Conservation (phyloP, 2,113 vertebrate species). For the Bos taurus region DNA sequence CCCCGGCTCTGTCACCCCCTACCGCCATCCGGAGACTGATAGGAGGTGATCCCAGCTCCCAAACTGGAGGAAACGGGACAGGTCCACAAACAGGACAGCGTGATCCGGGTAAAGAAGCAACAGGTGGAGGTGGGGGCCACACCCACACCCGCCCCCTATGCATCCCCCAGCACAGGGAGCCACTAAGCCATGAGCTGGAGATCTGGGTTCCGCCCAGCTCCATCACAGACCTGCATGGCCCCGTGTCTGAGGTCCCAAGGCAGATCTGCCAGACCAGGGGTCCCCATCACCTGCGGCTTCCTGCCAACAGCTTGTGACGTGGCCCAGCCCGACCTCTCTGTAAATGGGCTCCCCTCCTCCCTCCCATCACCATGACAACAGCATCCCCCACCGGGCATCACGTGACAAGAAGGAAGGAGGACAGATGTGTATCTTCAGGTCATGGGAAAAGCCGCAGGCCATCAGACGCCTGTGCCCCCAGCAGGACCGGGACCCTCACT, state of each 20-base stretch:
- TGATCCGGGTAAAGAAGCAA: not conserved
- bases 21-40: not conserved
- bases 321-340: not conserved
- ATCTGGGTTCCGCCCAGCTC: too few species aligned
- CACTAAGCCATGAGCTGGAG: not conserved
- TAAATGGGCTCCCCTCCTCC: not conserved
- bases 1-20: not conserved
- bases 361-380: not conserved
- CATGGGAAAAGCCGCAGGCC: not conserved
- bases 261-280: not conserved
- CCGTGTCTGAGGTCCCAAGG: not conserved
- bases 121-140: not conserved
- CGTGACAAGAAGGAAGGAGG: not conserved
- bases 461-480: fast-evolving
- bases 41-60: not conserved
- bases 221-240: not conserved
- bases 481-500: not conserved
- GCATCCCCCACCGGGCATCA: not conserved
- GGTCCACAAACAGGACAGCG: not conserved
- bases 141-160: fast-evolving
- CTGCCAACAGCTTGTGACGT: fast-evolving
- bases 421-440: fast-evolving
- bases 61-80: not conserved
- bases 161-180: not conserved
- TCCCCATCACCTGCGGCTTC: fast-evolving